Conservation (phyloP, 2,113 vertebrate genomes). For the Passer domesticus region DNA sequence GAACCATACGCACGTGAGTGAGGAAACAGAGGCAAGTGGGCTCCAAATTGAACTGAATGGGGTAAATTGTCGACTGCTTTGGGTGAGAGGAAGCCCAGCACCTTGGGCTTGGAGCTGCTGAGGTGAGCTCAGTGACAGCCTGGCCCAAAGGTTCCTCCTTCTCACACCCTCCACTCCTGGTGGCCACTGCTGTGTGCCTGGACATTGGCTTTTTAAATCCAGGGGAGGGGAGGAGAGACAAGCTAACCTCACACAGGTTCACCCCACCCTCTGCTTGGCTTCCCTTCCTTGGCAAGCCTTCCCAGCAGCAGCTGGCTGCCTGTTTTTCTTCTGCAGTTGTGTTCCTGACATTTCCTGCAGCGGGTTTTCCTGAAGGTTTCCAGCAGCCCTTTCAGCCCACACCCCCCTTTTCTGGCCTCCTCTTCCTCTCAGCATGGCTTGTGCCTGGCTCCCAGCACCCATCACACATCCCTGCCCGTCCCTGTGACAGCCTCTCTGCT, state of each 20-base stretch:
- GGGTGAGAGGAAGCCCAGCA: neutral
- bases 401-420: neutral
- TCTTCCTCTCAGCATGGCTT: neutral
- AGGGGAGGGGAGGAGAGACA: neutral
- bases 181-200: neutral
- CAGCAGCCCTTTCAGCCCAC: neutral
- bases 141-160: neutral
- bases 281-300: neutral
- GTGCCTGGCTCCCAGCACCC: neutral
- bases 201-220: neutral
- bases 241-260: neutral
- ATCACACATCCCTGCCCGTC: neutral
- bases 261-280: conserved; percentile 30
- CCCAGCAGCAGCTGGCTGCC: conserved; percentile 43
- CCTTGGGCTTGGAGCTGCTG: neutral
- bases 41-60: neutral
- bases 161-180: neutral
- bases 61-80: neutral
- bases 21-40: neutral
- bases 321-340: neutral
- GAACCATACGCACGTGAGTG: neutral
- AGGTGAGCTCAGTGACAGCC: neutral
- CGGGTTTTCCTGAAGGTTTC: neutral
- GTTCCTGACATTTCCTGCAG: conserved; percentile 25
- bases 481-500: rapidly evolving